A percentile compares a stretch with the other conserved stretches of the same genome.
phyloP scores from a whole-genome alignment of 30 jellyfish, hydroid and myxozoan species.

The Pelagia noctiluca region DNA sequence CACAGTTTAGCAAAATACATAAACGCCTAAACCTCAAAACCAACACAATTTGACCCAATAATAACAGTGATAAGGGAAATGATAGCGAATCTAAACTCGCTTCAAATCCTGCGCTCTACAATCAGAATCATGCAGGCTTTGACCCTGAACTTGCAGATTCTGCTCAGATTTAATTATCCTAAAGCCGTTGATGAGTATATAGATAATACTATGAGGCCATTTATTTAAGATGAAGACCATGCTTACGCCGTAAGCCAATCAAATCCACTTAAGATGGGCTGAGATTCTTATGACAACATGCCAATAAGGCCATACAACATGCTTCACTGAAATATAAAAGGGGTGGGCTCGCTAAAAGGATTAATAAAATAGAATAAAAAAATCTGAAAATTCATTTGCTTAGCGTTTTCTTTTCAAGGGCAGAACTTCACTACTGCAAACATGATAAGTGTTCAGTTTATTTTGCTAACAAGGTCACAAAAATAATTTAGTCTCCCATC shows the following conservation, averaged over 20 bases:
- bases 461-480: conserved; percentile 9
- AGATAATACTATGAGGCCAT: neutral
- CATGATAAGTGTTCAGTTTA: conserved; percentile 51
- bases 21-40: too few relatives aligned
- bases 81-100: too few relatives aligned
- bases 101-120: too few relatives aligned
- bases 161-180: neutral
- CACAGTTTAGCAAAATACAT: too few relatives aligned
- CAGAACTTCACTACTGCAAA: conserved; percentile 36
- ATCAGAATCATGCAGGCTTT: too few relatives aligned
- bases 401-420: conserved; percentile 35
- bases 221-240: neutral
- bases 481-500: neutral
- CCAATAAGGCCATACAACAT: neutral
- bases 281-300: neutral
- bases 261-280: neutral
- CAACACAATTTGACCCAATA: too few relatives aligned
- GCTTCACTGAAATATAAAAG: conserved; percentile 28
- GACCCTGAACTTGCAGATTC: neutral
- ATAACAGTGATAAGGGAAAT: too few relatives aligned
- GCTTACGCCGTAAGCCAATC: neutral
- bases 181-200: neutral
- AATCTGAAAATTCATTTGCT: conserved; percentile 66
- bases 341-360: conserved; percentile 76
- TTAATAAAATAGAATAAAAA: too few relatives aligned